Evolutionary conservation across 2,797 vertebrate species (phyloP).

Genomic region (Lithobates pipiens): DNA sequence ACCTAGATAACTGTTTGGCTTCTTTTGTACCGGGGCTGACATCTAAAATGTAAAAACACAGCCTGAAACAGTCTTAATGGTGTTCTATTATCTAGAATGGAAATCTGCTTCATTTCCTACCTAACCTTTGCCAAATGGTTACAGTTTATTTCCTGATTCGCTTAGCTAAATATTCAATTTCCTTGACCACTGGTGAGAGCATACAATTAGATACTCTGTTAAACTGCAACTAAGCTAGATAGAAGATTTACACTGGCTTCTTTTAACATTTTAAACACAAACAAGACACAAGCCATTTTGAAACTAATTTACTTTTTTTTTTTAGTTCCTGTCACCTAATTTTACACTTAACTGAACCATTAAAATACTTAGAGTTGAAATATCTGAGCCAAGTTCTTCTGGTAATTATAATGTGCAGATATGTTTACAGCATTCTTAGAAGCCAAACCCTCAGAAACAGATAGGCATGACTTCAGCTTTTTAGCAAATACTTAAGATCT

Average conservation of each 20-base stretch:
- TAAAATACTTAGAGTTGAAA: constrained; percentile 51
- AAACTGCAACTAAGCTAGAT: background rate
- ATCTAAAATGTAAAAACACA: background rate
- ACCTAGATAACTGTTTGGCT: background rate
- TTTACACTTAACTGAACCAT: constrained; percentile 54
- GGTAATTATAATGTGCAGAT: constrained; percentile 59
- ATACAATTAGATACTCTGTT: background rate
- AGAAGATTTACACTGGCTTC: background rate
- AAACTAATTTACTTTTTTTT: constrained; percentile 12
- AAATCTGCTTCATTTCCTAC: background rate
- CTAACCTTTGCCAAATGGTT: background rate
- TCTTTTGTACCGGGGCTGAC: background rate
- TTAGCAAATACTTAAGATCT: constrained; percentile 61
- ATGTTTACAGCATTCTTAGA: constrained; percentile 48
- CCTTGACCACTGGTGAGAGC: constrained; percentile 5
- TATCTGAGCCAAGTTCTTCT: constrained; percentile 44
- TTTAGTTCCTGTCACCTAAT: constrained; percentile 13
- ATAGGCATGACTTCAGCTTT: constrained; percentile 59
- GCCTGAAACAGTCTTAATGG: background rate
- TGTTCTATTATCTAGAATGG: background rate
- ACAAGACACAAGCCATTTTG: background rate
- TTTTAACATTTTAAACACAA: background rate
- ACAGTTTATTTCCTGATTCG: background rate
- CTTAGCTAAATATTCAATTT: constrained; percentile 5
- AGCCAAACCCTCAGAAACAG: constrained; percentile 46